phyloP scores from a whole-genome alignment of 2,888 invertebrate species.

The Philopedon plagiatum region DNA sequence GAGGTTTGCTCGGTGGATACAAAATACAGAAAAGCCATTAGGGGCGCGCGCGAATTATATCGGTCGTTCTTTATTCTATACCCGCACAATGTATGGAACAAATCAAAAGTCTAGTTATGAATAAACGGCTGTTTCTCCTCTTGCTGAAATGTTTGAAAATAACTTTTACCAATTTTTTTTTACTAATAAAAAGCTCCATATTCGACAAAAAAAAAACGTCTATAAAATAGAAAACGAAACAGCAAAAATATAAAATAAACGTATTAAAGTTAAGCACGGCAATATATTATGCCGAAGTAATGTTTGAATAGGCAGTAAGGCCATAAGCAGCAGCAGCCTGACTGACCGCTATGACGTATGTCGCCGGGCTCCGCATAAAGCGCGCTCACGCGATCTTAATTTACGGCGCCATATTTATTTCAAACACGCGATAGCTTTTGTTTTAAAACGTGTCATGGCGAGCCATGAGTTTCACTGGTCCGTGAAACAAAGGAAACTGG shows the following conservation, averaged over 20 bases:
- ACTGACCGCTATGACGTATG: slow-evolving; percentile 64
- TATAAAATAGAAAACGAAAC: slow-evolving; percentile 23
- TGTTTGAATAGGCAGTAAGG: slow-evolving; percentile 45
- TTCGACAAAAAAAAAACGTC: not conserved
- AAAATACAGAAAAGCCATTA: too few relatives aligned
- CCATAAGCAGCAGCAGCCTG: slow-evolving; percentile 40
- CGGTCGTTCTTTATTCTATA: too few relatives aligned
- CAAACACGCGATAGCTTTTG: slow-evolving; percentile 69
- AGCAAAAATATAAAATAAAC: slow-evolving; percentile 33
- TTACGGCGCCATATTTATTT: slow-evolving; percentile 70
- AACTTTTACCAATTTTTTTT: not conserved
- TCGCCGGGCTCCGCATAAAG: slow-evolving; percentile 64
- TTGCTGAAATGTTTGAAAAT: too few relatives aligned
- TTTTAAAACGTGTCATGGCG: slow-evolving; percentile 69
- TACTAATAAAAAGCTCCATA: not conserved
- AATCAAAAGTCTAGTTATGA: too few relatives aligned
- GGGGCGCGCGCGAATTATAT: too few relatives aligned
- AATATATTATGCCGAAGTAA: slow-evolving; percentile 43
- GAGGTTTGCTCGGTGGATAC: too few relatives aligned
- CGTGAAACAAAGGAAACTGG: slow-evolving; percentile 46
- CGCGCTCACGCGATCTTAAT: slow-evolving; percentile 69
- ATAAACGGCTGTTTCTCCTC: too few relatives aligned
- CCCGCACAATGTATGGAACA: too few relatives aligned
- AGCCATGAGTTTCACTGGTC: slow-evolving; percentile 39
- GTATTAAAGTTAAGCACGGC: slow-evolving; percentile 34